Evolutionary conservation across 2,888 invertebrate species (phyloP).

Genomic region (Pollenia labialis): DNA sequence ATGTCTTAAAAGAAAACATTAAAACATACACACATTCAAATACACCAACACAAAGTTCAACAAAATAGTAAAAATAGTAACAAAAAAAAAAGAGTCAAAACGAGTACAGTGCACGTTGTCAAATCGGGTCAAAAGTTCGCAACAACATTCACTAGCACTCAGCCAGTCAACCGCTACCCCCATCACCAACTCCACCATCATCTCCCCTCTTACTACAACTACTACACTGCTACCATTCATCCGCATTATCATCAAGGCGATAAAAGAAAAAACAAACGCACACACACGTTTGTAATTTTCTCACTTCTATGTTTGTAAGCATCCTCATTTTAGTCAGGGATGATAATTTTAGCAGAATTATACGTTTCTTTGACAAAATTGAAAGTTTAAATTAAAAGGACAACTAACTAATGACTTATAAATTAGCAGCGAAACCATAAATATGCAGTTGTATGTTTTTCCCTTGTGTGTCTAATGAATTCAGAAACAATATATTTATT

Average conservation of each 20-base stretch:
- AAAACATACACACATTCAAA: neutral
- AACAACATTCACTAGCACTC: slow-evolving; percentile 59
- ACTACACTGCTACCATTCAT: neutral
- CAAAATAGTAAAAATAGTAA: slow-evolving; percentile 46
- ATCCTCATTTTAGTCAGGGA: slow-evolving; percentile 14
- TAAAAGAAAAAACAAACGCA: slow-evolving; percentile 41
- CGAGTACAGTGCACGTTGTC: slow-evolving; percentile 70
- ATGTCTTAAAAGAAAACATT: neutral
- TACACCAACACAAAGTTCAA: neutral
- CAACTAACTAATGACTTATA: neutral
- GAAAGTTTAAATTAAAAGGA: neutral
- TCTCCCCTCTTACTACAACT: neutral
- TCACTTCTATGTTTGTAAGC: slow-evolving; percentile 17
- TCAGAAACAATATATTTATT: too few relatives aligned
- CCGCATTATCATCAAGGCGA: slow-evolving; percentile 29
- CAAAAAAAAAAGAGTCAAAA: slow-evolving; percentile 44
- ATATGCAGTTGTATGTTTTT: too few relatives aligned
- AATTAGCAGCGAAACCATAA: too few relatives aligned
- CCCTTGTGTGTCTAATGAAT: too few relatives aligned
- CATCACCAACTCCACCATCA: neutral
- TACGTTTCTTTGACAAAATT: neutral
- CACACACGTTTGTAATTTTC: slow-evolving; percentile 3
- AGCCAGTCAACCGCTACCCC: slow-evolving; percentile 27
- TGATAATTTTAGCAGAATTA: slow-evolving; percentile 19
- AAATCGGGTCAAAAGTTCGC: slow-evolving; percentile 83